phyloP scores from a whole-genome alignment of 2,888 invertebrate species.

The Ariolimax columbianus region DNA sequence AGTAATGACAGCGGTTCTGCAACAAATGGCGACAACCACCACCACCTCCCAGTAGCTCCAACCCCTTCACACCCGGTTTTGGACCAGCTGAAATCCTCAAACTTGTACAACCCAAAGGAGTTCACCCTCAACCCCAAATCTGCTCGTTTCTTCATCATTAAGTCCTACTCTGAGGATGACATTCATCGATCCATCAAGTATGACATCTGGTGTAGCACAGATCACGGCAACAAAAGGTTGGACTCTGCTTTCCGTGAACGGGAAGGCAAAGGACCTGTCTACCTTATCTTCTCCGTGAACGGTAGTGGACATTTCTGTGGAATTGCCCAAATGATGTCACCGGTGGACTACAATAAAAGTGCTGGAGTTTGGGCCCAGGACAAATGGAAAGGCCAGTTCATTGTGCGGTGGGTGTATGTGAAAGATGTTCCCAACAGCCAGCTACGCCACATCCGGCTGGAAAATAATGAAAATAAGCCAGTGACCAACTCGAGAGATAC shows the following conservation, averaged over 20 bases:
- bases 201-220: conserved; percentile 99
- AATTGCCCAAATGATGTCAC: conserved; percentile 97
- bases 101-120: conserved; percentile 95
- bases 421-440: conserved; percentile 85
- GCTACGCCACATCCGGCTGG: conserved; percentile 94
- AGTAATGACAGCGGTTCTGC: conserved; percentile 39
- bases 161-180: conserved; percentile 98
- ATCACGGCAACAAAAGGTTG: conserved; percentile 95
- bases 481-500: conserved; percentile 98
- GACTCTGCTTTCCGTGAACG: conserved; percentile 91
- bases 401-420: conserved; percentile 98
- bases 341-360: conserved; percentile 94
- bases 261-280: conserved; percentile 89
- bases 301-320: conserved; percentile 99
- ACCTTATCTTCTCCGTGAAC: conserved; percentile 96
- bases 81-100: conserved; percentile 92
- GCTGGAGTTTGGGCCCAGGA: conserved; percentile 98
- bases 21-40: conserved; percentile 45
- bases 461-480: conserved; percentile 99
- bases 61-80: conserved; percentile 85
- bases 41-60: conserved; percentile 45
- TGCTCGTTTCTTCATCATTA: conserved; percentile 96
- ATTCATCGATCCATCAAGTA: conserved; percentile 98
- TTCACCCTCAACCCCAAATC: conserved; percentile 91
- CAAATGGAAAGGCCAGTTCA: conserved; percentile 98